phyloP scores from a whole-genome alignment of 92 coral and sea anemone species.

The Epizoanthus stellaris region DNA sequence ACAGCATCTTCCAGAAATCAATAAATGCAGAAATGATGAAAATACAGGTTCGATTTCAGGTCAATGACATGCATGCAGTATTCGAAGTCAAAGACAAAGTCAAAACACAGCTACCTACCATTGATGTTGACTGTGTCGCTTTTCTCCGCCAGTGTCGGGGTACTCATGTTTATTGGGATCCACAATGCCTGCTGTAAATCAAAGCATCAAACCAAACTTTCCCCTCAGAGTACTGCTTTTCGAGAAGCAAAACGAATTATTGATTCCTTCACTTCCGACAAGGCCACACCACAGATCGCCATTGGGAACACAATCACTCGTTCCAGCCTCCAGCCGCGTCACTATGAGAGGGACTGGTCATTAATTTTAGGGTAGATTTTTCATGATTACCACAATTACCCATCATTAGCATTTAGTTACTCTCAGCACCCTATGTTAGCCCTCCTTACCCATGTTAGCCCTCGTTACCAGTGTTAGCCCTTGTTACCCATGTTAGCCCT shows the following conservation, averaged over 20 bases:
- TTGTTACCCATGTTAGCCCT: too few relatives aligned
- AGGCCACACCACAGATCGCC: conserved; percentile 46
- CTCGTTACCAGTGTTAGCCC: too few relatives aligned
- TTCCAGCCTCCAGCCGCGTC: conserved; percentile 28
- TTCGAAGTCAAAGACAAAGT: neutral
- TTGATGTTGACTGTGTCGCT: conserved; percentile 53
- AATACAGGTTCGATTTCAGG: neutral
- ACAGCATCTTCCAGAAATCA: too few relatives aligned
- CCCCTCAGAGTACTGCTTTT: neutral
- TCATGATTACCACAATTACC: too few relatives aligned
- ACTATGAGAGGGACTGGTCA: too few relatives aligned
- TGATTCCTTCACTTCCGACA: conserved; percentile 11
- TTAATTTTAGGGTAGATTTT: too few relatives aligned
- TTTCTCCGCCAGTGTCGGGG: conserved; percentile 56
- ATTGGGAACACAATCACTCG: conserved; percentile 8
- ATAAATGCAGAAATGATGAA: neutral
- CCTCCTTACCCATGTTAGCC: too few relatives aligned
- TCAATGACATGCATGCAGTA: neutral
- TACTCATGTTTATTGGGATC: conserved; percentile 40
- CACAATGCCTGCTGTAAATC: conserved; percentile 4
- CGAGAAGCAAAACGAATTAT: conserved; percentile 1
- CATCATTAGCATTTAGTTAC: too few relatives aligned
- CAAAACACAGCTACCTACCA: conserved; percentile 39
- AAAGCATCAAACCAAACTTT: neutral
- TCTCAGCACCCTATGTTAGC: too few relatives aligned